Evolutionary conservation across 1,140 invertebrate genomes (phyloP).

Genomic region (Saccostrea glomerata): DNA sequence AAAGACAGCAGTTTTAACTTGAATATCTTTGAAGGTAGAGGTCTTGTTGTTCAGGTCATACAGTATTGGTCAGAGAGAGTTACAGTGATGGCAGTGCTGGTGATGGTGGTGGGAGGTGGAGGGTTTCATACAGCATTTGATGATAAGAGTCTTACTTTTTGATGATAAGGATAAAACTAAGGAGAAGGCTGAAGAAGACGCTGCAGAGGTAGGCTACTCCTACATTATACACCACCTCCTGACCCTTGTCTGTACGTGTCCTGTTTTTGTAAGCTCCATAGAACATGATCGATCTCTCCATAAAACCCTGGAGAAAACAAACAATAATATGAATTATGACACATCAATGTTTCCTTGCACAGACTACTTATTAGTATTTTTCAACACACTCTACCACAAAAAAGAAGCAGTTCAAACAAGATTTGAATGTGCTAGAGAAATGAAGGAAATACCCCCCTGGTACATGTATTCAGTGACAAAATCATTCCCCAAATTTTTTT

Average conservation of each 20-base stretch:
- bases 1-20: too few species aligned
- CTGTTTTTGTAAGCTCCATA: slow-evolving; percentile 85
- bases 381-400: too few species aligned
- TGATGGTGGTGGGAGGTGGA: neutral
- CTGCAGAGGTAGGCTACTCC: slow-evolving; percentile 86
- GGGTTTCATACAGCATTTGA: neutral
- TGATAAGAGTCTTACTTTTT: slow-evolving; percentile 64
- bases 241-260: neutral
- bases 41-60: neutral
- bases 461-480: too few species aligned
- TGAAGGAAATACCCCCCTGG: too few species aligned
- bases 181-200: slow-evolving; percentile 82
- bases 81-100: neutral
- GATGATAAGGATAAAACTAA: slow-evolving; percentile 86
- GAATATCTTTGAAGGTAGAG: too few species aligned
- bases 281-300: slow-evolving; percentile 88
- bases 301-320: slow-evolving; percentile 80
- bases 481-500: too few species aligned
- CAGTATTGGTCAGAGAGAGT: neutral
- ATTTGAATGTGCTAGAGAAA: too few species aligned
- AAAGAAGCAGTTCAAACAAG: too few species aligned
- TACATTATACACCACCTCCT: slow-evolving; percentile 82
- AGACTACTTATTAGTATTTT: too few species aligned
- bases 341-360: too few species aligned
- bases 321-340: neutral